A percentile compares a stretch with the other conserved stretches of the same genome.
These are phyloP conservation scores for Hylaeus volcanicus DNA, from an alignment of 1,140 invertebrate species.

Conservation along the genomic window DNA sequence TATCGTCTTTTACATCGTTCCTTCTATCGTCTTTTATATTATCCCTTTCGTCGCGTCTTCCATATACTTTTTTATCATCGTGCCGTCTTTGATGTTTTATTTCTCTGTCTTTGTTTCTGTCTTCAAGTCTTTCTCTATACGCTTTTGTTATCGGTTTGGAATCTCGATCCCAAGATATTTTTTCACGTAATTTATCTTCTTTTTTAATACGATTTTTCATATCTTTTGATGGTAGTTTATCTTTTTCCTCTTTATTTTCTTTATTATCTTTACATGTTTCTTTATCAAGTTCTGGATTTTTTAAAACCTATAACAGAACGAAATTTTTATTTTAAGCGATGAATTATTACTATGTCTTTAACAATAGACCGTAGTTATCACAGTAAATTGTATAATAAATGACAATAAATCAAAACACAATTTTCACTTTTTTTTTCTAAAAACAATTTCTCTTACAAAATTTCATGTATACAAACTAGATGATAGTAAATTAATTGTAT, in stretches of 20 bases:
- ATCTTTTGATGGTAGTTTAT: conserved; percentile 73
- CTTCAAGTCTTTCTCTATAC: conserved; percentile 76
- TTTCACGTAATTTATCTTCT: conserved; percentile 75
- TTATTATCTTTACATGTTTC: conserved; percentile 75
- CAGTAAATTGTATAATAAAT: conserved; percentile 8
- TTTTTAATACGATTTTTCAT: conserved; percentile 73
- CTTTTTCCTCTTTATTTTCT: conserved; percentile 77
- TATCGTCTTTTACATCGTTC: conserved; percentile 66
- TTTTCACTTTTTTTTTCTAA: conserved; percentile 34
- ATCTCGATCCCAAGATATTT: conserved; percentile 71
- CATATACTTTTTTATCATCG: conserved; percentile 75
- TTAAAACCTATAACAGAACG: conserved; percentile 71
- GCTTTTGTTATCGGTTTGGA: conserved; percentile 68
- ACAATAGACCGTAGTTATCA: not conserved
- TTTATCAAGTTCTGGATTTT: conserved; percentile 77
- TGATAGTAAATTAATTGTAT: conserved; percentile 41
- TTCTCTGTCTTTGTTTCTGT: conserved; percentile 77
- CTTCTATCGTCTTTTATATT: conserved; percentile 65
- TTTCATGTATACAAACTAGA: conserved; percentile 39
- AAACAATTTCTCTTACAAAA: conserved; percentile 50
- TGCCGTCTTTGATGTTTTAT: conserved; percentile 79
- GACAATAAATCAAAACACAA: conserved; percentile 37
- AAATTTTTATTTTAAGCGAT: conserved; percentile 14
- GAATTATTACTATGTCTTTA: not conserved
- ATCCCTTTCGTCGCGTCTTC: conserved; percentile 69